Base-by-base conservation (phyloP, 64 coral and sea anemone species). In the Exaiptasia diaphana region DNA sequence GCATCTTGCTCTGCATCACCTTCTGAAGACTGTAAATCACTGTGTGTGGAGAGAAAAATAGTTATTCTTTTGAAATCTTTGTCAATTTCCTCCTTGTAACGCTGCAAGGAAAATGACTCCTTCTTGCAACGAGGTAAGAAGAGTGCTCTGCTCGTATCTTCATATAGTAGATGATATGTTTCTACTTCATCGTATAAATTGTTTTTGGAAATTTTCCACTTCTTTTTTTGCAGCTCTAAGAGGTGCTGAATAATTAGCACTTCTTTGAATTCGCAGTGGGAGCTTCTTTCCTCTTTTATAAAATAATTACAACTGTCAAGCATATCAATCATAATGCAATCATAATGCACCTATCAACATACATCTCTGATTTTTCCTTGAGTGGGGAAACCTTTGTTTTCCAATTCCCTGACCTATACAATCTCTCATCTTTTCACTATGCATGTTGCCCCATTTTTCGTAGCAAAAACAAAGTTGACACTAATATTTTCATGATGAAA, bases 91-190 rank as follows among this genome's bases (percentile, higher is more conserved):
- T 81, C 78, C 50, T 68, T 45, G 37, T 81, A 81, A 45, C 32
- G 38, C 25, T 85, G 53, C 55, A 76, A 76, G 14, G 56, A 44
- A 59, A 86, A 86, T 69, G 68, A 76, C 0, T 5, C 40, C 64
- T 86, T 86, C 37, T 86, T 34, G 65, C 65, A 38, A 62, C 55
- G 70, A 54, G 57, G 83, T 58, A 86, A 53, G 41, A 86, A 86
- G 43, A 69, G 83, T 44, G 71, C 83, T 40, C 68, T 42, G 26
- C 68, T 62, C n/a, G 65, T 76, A 76, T 86, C 83, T 42, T 86
- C 83, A 52, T 69, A 65, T 0, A 86, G 28, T 37, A 86, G 67
- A 59, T 46, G 7, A 18, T 86, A 64, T 8, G 65, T 52, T 69
- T 50, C 68, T 31, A 75, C 82, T 43, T 42, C 42, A 50, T 85